Evolutionary conservation across 2,797 vertebrate genomes (phyloP).

Genomic region (Cyclopterus lumpus): DNA sequence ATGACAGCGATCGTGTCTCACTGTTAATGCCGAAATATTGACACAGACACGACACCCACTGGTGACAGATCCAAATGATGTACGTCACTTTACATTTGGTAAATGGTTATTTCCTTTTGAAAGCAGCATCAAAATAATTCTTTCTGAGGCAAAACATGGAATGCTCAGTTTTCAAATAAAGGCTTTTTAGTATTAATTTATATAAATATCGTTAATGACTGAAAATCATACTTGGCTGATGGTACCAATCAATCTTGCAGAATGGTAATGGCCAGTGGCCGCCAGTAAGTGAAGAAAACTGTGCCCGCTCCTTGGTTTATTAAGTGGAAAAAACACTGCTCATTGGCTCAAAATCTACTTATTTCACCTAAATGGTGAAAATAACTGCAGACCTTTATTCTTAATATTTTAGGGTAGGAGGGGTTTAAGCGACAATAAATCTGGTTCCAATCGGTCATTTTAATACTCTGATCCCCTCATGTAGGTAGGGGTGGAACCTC

Average conservation of each 20-base stretch:
- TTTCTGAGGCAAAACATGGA: neutral
- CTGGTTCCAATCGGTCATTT: neutral
- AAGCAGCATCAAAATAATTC: neutral
- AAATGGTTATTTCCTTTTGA: slow-evolving; percentile 9
- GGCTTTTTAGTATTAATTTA: slow-evolving; percentile 7
- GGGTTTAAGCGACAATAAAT: neutral
- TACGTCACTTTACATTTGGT: neutral
- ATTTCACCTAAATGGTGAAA: neutral
- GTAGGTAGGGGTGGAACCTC: neutral
- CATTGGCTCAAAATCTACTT: neutral
- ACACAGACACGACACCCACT: neutral
- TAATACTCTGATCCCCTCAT: neutral
- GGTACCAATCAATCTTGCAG: slow-evolving; percentile 6
- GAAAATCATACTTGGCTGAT: slow-evolving; percentile 17
- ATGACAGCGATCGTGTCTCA: neutral
- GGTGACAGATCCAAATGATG: slow-evolving; percentile 10
- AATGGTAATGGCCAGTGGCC: slow-evolving; percentile 1
- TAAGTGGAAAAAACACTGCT: neutral
- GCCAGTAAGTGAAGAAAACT: slow-evolving; percentile 3
- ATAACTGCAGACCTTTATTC: neutral
- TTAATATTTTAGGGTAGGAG: neutral
- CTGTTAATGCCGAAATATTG: neutral
- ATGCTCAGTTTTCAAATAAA: slow-evolving; percentile 11
- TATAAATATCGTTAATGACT: slow-evolving; percentile 15
- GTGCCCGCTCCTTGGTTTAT: neutral